Percentiles rank a stretch among this genome's conserved stretches.
phyloP scores from a whole-genome alignment of 2,113 vertebrate genomes.

The Oncorhynchus clarkii region DNA sequence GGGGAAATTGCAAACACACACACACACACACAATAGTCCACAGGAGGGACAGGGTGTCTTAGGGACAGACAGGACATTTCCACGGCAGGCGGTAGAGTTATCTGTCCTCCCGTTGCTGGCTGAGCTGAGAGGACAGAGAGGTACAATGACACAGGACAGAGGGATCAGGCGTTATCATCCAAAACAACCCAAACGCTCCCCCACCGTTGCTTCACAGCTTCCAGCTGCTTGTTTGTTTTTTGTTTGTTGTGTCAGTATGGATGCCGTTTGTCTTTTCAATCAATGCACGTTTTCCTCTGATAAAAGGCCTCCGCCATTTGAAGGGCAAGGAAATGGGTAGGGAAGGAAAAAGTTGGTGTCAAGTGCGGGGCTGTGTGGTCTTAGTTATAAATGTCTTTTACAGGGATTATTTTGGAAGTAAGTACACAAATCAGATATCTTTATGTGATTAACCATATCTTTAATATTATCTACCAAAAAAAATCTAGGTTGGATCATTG shows the following conservation, averaged over 20 bases:
- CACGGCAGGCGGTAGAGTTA: too few relatives aligned
- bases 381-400: background rate
- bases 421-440: background rate
- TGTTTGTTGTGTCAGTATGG: conserved; percentile 48
- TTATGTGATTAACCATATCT: background rate
- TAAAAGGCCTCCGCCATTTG: conserved; percentile 18
- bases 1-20: background rate
- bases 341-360: conserved; percentile 7
- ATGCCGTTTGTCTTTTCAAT: conserved; percentile 36
- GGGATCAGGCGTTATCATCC: conserved; percentile 59
- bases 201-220: conserved; percentile 50
- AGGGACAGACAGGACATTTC: background rate
- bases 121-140: conserved; percentile 49
- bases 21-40: background rate
- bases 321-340: conserved; percentile 16
- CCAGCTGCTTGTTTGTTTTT: conserved; percentile 53
- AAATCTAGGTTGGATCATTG: too few relatives aligned
- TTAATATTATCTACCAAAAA: background rate
- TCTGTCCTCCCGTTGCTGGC: conserved; percentile 35
- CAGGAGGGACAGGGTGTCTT: background rate
- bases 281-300: conserved; percentile 42
- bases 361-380: background rate
- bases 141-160: conserved; percentile 46
- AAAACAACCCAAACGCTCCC: conserved; percentile 50
- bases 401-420: background rate